phyloP scores from a whole-genome alignment of 1,140 invertebrate species.

The Heterodera carotae region DNA sequence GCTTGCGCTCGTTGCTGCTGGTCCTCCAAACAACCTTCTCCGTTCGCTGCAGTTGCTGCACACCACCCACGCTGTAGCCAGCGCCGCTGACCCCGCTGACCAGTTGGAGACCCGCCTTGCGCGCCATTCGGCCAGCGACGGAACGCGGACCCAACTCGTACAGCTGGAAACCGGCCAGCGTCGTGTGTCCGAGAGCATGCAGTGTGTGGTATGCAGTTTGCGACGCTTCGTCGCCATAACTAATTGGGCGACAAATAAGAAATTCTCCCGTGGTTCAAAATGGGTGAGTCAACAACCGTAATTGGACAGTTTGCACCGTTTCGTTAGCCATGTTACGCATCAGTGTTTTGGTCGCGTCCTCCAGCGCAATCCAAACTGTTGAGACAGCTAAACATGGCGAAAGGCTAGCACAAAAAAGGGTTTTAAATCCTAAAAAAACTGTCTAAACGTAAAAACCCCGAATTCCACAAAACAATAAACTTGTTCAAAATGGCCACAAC shows the following conservation, averaged over 20 bases:
- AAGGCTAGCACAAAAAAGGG: no score
- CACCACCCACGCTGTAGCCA: background rate
- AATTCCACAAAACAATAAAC: no score
- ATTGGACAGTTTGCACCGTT: conserved; percentile 50
- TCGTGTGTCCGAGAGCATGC: conserved; percentile 48
- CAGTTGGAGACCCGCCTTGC: conserved; percentile 49
- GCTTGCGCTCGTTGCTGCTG: no score
- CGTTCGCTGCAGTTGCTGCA: background rate
- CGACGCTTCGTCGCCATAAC: conserved; percentile 48
- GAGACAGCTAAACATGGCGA: conserved; percentile 3
- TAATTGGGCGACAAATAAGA: conserved; percentile 4
- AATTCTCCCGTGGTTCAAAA: background rate
- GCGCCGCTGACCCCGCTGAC: conserved; percentile 15
- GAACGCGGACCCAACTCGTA: conserved; percentile 50
- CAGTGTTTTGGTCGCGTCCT: conserved; percentile 45
- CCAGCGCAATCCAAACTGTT: conserved; percentile 48
- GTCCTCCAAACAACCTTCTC: background rate
- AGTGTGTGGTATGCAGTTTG: conserved; percentile 44
- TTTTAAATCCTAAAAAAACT: no score
- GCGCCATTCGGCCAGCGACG: conserved; percentile 50
- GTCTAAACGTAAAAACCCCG: no score
- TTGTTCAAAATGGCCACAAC: no score
- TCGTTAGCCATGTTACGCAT: conserved; percentile 46
- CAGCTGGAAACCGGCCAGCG: conserved; percentile 49
- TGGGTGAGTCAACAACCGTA: conserved; percentile 27